phyloP scores from a whole-genome alignment of 2,888 invertebrate genomes.

The Brachyptera risi region DNA sequence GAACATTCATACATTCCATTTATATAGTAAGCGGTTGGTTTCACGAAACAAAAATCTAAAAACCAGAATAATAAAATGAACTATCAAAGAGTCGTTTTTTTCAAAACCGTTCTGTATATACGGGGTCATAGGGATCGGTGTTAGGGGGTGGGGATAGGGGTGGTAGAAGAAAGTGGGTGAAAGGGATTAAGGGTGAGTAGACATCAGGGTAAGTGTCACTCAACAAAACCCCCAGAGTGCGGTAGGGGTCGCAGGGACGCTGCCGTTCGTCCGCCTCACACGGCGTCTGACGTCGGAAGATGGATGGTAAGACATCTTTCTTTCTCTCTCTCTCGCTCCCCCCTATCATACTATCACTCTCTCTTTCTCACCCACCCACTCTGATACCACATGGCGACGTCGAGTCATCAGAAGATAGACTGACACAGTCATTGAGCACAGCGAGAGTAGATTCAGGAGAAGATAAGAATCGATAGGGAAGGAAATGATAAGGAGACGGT shows the following conservation, averaged over 20 bases:
- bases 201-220: conserved; percentile 15
- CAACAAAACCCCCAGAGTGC: background rate
- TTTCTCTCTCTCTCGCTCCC: too few species aligned
- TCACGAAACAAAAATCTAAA: too few species aligned
- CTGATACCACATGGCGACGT: background rate
- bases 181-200: background rate
- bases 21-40: too few species aligned
- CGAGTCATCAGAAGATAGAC: background rate
- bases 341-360: too few species aligned
- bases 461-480: background rate
- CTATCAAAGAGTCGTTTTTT: too few species aligned
- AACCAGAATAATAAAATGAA: too few species aligned
- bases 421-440: background rate
- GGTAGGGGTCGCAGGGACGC: conserved; percentile 9
- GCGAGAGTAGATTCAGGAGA: background rate
- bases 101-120: too few species aligned
- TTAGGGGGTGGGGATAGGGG: too few species aligned
- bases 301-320: background rate
- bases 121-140: too few species aligned
- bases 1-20: too few species aligned
- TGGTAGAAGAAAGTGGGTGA: too few species aligned
- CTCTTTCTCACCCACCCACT: too few species aligned
- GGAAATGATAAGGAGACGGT: background rate
- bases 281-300: conserved; percentile 15
- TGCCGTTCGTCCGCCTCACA: background rate